Evolutionary conservation across 1,140 invertebrate species (phyloP).

Genomic region (Meloidogyne floridensis): DNA sequence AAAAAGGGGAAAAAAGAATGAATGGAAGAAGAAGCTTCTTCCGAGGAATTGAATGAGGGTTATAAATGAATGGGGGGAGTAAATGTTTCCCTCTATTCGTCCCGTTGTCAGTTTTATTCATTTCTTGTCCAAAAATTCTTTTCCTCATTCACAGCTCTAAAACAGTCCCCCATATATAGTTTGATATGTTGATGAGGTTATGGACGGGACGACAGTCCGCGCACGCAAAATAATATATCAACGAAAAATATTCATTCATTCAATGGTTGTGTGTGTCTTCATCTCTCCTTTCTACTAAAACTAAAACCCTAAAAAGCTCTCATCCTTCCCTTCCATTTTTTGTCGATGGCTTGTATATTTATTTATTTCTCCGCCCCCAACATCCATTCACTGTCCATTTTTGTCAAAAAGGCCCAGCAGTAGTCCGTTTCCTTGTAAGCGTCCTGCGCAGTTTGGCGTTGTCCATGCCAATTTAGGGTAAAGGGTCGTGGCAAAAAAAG

Average conservation of each 20-base stretch:
- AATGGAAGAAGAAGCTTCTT: too few relatives aligned
- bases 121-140: not conserved
- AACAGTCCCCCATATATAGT: not conserved
- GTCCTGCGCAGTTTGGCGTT: slow-evolving; percentile 1
- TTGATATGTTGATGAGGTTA: slow-evolving; percentile 1
- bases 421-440: not conserved
- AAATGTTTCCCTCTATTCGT: too few relatives aligned
- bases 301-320: not conserved
- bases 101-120: too few relatives aligned
- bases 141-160: not conserved
- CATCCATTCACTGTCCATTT: not conserved
- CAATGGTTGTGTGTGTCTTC: not conserved
- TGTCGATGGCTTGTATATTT: slow-evolving; percentile 3
- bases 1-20: too few relatives aligned
- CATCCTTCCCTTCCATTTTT: not conserved
- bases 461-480: slow-evolving; percentile 8
- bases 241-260: not conserved
- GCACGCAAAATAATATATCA: not conserved
- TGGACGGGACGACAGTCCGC: not conserved
- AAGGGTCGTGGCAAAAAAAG: not conserved
- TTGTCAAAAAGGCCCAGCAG: slow-evolving; percentile 1
- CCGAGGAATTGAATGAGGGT: too few relatives aligned
- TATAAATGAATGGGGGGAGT: too few relatives aligned
- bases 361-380: not conserved
- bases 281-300: not conserved